phyloP scores from a whole-genome alignment of 1,140 invertebrate species.

The Pogonomyrmex californicus region DNA sequence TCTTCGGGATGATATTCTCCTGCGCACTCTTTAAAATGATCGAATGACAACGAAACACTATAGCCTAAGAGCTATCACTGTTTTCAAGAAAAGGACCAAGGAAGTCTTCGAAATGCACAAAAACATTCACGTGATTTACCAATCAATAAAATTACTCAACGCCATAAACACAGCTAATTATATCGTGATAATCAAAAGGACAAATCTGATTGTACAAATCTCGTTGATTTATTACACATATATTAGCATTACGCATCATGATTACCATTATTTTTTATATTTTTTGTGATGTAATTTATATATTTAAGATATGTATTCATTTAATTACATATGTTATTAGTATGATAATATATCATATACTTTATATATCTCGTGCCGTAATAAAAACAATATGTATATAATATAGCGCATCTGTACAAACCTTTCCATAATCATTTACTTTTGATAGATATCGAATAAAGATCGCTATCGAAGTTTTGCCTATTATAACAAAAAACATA shows the following conservation, averaged over 20 bases:
- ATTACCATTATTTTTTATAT: slow-evolving; percentile 25
- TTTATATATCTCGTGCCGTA: slow-evolving; percentile 65
- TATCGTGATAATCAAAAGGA: slow-evolving; percentile 69
- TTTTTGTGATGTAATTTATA: slow-evolving; percentile 61
- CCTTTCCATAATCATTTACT: neutral
- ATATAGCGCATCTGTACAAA: slow-evolving; percentile 15
- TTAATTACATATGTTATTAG: slow-evolving; percentile 54
- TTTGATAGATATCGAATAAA: neutral
- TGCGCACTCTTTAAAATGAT: slow-evolving; percentile 92
- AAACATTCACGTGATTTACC: slow-evolving; percentile 56
- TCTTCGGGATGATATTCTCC: slow-evolving; percentile 91
- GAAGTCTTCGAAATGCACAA: slow-evolving; percentile 50
- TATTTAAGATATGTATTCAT: slow-evolving; percentile 22
- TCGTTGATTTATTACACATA: slow-evolving; percentile 51
- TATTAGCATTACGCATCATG: slow-evolving; percentile 41
- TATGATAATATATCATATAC: slow-evolving; percentile 61
- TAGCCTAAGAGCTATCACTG: slow-evolving; percentile 52
- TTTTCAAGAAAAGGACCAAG: slow-evolving; percentile 15
- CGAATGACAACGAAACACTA: slow-evolving; percentile 84
- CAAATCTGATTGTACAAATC: slow-evolving; percentile 70
- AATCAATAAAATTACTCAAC: slow-evolving; percentile 66
- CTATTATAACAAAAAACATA: neutral
- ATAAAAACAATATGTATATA: slow-evolving; percentile 66
- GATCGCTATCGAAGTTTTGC: neutral
- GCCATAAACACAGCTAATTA: slow-evolving; percentile 51